phyloP scores from a whole-genome alignment of 2,797 vertebrate genomes.

The Holocentrus rufus region DNA sequence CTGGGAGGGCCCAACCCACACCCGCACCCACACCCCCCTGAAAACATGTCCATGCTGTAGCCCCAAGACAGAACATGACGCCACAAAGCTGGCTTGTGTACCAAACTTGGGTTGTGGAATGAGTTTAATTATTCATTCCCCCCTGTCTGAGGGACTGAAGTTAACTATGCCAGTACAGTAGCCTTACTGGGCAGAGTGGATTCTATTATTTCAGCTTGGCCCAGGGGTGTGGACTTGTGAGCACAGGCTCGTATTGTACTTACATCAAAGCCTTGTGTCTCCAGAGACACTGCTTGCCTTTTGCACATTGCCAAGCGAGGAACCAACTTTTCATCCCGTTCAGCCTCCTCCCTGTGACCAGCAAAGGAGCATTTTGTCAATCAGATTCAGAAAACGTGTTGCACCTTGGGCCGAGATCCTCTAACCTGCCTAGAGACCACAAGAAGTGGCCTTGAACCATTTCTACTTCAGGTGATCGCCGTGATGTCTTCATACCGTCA shows the following conservation, averaged over 20 bases:
- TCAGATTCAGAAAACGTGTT: conserved; percentile 42
- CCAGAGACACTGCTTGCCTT: conserved; percentile 67
- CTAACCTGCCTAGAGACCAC: conserved; percentile 17
- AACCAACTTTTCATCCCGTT: conserved; percentile 50
- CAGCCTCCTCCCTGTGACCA: conserved; percentile 26
- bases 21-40: conserved; percentile 63
- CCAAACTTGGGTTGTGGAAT: conserved; percentile 40
- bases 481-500: conserved; percentile 20
- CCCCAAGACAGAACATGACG: conserved; percentile 36
- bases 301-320: conserved; percentile 76
- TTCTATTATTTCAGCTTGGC: conserved; percentile 16
- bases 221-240: conserved; percentile 22
- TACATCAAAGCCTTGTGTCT: conserved; percentile 45
- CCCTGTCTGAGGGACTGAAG: conserved; percentile 50
- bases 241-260: conserved; percentile 38
- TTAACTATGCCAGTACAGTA: conserved; percentile 48
- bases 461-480: conserved; percentile 27
- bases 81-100: conserved; percentile 41
- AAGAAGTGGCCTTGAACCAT: conserved; percentile 26
- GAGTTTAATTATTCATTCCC: conserved; percentile 60
- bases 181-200: conserved; percentile 27
- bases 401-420: conserved; percentile 1
- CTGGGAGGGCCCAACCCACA: conserved; percentile 60
- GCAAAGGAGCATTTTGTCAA: conserved; percentile 33
- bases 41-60: conserved; percentile 79